These are phyloP conservation scores for Synchiropus splendidus DNA, from an alignment of 2,113 vertebrate species.

Conservation along the genomic window DNA sequence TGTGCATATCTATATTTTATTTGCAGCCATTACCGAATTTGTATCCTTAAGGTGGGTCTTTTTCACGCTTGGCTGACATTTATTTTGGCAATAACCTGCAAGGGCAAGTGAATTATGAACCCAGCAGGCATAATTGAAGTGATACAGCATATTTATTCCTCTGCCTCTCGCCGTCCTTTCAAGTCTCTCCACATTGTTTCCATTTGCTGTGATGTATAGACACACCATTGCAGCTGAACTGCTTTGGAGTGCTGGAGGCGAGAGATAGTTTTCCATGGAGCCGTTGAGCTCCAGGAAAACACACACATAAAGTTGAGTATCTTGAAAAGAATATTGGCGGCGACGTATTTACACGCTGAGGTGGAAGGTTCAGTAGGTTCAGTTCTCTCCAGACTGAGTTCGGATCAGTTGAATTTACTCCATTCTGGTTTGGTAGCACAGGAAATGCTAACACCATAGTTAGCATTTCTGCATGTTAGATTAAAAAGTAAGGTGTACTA, in stretches of 20 bases:
- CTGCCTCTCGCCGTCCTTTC: conserved; percentile 24
- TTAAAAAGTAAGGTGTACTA: no score
- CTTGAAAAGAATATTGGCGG: no score
- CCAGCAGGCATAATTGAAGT: conserved; percentile 43
- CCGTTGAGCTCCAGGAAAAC: no score
- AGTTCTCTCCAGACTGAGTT: no score
- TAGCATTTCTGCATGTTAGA: no score
- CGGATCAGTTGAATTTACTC: no score
- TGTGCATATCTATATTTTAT: conserved; percentile 4
- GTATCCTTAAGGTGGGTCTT: conserved; percentile 40
- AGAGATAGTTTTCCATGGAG: no score
- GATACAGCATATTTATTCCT: conserved; percentile 38
- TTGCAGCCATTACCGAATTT: conserved; percentile 33
- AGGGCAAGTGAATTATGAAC: conserved; percentile 49
- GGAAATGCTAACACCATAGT: no score
- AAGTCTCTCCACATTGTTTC: conserved; percentile 42
- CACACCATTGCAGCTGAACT: neutral
- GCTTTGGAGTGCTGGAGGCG: neutral
- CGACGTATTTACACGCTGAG: no score
- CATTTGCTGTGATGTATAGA: conserved; percentile 34
- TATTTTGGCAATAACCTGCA: conserved; percentile 51
- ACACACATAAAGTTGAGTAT: no score
- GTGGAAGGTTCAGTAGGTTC: no score
- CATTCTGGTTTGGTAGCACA: no score
- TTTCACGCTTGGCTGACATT: conserved; percentile 55